phyloP scores from a whole-genome alignment of 2,113 vertebrate species.

The Burhinus oedicnemus region DNA sequence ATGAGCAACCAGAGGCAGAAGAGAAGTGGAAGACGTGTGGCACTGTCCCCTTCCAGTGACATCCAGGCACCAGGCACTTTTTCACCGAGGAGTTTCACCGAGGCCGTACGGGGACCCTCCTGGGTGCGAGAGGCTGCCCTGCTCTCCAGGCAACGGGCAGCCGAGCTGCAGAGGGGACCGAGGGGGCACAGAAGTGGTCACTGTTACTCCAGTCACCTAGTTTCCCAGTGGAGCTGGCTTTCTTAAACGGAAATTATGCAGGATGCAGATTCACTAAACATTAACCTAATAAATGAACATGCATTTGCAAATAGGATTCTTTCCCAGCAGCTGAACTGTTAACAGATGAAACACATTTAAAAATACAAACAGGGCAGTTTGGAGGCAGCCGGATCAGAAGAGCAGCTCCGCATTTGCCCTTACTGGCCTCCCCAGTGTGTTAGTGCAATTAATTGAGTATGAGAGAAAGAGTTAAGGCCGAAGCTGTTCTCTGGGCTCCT shows the following conservation, averaged over 20 bases:
- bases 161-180: accelerated
- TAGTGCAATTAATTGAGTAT: not conserved
- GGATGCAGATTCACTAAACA: not conserved
- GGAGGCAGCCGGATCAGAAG: not conserved
- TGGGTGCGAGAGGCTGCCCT: not conserved
- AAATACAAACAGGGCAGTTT: not conserved
- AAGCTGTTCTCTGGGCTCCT: not conserved
- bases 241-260: not conserved
- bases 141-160: accelerated
- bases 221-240: not conserved
- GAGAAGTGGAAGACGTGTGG: not conserved
- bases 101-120: accelerated
- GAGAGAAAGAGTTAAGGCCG: constrained; percentile 12
- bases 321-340: not conserved
- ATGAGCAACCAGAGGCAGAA: not conserved
- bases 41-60: not conserved
- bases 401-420: not conserved
- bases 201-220: not conserved
- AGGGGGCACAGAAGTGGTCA: not conserved
- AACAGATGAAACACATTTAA: not conserved
- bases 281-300: not conserved
- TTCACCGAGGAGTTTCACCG: not conserved
- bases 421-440: not conserved
- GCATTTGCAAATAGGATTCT: not conserved
- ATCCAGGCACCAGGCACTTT: not conserved